phyloP scores from a whole-genome alignment of 2,888 invertebrate species.

The Lepidochrysops patricia region DNA sequence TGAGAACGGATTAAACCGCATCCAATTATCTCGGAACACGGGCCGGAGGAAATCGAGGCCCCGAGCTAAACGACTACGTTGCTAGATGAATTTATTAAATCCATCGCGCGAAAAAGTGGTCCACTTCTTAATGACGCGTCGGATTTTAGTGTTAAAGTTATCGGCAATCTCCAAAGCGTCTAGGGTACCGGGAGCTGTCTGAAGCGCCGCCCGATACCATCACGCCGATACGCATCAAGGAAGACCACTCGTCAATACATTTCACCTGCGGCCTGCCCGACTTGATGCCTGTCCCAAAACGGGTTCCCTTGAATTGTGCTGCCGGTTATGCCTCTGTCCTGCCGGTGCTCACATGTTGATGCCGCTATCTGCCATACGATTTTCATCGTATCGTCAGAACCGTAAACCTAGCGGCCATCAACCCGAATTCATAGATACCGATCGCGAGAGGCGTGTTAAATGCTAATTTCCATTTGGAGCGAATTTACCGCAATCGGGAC shows the following conservation, averaged over 20 bases:
- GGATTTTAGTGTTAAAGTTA: slow-evolving; percentile 67
- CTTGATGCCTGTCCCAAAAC: slow-evolving; percentile 63
- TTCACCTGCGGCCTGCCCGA: slow-evolving; percentile 58
- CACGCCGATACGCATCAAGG: slow-evolving; percentile 72
- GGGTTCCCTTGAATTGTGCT: slow-evolving; percentile 65
- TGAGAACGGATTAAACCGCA: slow-evolving; percentile 36
- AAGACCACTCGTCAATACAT: slow-evolving; percentile 74
- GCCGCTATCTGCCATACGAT: slow-evolving; percentile 35
- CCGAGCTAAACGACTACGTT: slow-evolving; percentile 21
- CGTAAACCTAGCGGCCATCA: slow-evolving; percentile 9
- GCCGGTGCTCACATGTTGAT: slow-evolving; percentile 54
- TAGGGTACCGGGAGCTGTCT: slow-evolving; percentile 61
- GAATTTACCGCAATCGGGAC: slow-evolving; percentile 37
- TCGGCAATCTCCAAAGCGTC: slow-evolving; percentile 63
- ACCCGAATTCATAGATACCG: slow-evolving; percentile 16
- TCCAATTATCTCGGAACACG: slow-evolving; percentile 32
- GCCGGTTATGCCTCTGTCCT: slow-evolving; percentile 57
- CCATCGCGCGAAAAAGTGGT: slow-evolving; percentile 48
- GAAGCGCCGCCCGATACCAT: slow-evolving; percentile 69
- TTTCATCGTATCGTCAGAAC: background rate
- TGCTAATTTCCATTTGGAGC: slow-evolving; percentile 48
- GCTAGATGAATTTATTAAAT: slow-evolving; percentile 42
- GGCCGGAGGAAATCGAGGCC: slow-evolving; percentile 22
- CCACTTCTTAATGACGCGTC: slow-evolving; percentile 64
- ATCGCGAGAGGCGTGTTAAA: slow-evolving; percentile 43